Percentiles rank a stretch among this genome's conserved stretches.
Evolutionary conservation across 1,140 invertebrate species (phyloP).

Genomic region (Meteorus sp.): DNA sequence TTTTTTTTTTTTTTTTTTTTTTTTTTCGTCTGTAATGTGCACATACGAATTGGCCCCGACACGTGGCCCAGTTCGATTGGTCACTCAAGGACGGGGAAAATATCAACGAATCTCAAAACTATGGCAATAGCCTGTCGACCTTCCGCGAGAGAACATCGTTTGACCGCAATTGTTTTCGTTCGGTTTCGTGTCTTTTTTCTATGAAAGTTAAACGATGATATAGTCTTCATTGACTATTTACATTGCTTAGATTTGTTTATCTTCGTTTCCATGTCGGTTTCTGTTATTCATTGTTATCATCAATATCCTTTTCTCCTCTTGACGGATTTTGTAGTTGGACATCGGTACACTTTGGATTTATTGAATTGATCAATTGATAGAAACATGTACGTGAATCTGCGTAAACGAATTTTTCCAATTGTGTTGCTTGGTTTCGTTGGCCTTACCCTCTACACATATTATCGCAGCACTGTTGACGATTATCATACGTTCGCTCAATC

Average conservation of each 20-base stretch:
- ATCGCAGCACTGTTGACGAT: slow-evolving; percentile 48
- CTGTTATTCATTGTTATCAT: too few relatives aligned
- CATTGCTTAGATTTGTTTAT: background rate
- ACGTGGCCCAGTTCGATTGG: slow-evolving; percentile 16
- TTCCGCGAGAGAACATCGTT: slow-evolving; percentile 6
- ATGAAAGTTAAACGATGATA: background rate
- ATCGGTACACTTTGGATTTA: too few relatives aligned
- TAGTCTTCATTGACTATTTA: background rate
- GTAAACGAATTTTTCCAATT: slow-evolving; percentile 48
- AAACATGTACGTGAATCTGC: slow-evolving; percentile 50
- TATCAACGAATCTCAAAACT: slow-evolving; percentile 14
- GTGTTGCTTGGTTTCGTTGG: slow-evolving; percentile 47
- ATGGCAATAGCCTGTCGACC: slow-evolving; percentile 21
- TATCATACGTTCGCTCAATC: slow-evolving; percentile 35
- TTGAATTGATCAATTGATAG: background rate
- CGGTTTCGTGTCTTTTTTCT: slow-evolving; percentile 9
- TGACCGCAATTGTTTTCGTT: background rate
- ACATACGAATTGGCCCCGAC: background rate
- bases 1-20: too few relatives aligned
- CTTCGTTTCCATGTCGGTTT: too few relatives aligned
- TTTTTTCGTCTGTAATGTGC: slow-evolving; percentile 6
- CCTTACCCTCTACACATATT: slow-evolving; percentile 53
- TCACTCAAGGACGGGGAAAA: slow-evolving; percentile 12
- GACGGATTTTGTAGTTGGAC: too few relatives aligned
- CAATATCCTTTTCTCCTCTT: too few relatives aligned